Evolutionary conservation across 1,140 invertebrate species (phyloP).

Genomic region (Epicauta chinensis): DNA sequence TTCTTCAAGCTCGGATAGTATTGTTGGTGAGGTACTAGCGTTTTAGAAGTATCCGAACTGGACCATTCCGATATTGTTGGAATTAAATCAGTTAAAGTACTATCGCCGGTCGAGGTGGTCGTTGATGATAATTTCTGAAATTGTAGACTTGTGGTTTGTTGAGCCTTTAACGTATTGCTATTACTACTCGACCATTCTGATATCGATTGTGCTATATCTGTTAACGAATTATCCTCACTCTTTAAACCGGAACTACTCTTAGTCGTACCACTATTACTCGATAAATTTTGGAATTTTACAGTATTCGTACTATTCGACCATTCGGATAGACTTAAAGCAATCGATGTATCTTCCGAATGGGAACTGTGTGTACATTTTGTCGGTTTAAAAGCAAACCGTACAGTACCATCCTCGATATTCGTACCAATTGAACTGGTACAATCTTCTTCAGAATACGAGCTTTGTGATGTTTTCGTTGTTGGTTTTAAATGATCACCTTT

Average conservation of each 20-base stretch:
- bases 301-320: conserved; percentile 79
- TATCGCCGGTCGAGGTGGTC: conserved; percentile 36
- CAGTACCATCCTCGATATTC: conserved; percentile 66
- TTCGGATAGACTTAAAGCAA: conserved; percentile 74
- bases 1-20: conserved; percentile 22
- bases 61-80: conserved; percentile 43
- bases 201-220: conserved; percentile 51
- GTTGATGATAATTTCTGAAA: conserved; percentile 41
- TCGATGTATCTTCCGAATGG: conserved; percentile 76
- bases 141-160: conserved; percentile 29
- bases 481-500: conserved; percentile 27
- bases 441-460: conserved; percentile 63
- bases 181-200: conserved; percentile 54
- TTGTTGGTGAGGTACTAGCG: conserved; percentile 23
- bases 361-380: conserved; percentile 70
- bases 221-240: conserved; percentile 51
- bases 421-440: conserved; percentile 53
- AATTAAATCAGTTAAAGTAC: conserved; percentile 38
- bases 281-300: conserved; percentile 66
- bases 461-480: conserved; percentile 52
- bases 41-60: conserved; percentile 35
- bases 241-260: conserved; percentile 51
- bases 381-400: conserved; percentile 66
- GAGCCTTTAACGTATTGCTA: conserved; percentile 37
- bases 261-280: conserved; percentile 58